These are phyloP conservation scores for Anolis carolinensis DNA, from an alignment of 2,113 vertebrate species.

Conservation along the genomic window DNA sequence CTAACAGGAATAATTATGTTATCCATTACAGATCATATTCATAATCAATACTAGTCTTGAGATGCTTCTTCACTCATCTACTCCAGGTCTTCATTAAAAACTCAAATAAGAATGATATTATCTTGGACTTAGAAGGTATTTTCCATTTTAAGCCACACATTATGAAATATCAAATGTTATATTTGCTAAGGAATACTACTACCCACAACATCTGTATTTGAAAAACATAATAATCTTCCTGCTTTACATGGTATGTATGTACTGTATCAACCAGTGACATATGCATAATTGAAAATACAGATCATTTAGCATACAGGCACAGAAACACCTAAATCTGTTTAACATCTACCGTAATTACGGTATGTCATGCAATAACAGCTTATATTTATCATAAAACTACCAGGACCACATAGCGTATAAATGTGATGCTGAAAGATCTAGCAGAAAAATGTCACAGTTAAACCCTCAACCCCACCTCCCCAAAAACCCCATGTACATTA, in stretches of 20 bases:
- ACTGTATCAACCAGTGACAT: constrained; percentile 26
- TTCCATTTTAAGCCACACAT: background rate
- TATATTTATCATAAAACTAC: background rate
- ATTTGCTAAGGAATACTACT: constrained; percentile 37
- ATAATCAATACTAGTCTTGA: background rate
- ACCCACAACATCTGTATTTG: background rate
- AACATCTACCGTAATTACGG: constrained; percentile 61
- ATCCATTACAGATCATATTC: background rate
- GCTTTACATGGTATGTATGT: background rate
- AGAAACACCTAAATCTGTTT: constrained; percentile 16
- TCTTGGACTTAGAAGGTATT: constrained; percentile 12
- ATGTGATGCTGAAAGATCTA: constrained; percentile 62
- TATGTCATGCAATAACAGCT: constrained; percentile 40
- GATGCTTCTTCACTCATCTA: background rate
- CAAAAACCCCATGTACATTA: constrained; percentile 50
- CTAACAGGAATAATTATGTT: background rate
- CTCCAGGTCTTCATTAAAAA: background rate
- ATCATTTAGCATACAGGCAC: constrained; percentile 40
- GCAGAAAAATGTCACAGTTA: constrained; percentile 63
- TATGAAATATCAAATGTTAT: constrained; percentile 27
- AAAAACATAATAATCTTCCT: background rate
- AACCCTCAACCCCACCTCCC: background rate
- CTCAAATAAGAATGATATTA: constrained; percentile 2
- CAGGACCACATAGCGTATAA: constrained; percentile 36
- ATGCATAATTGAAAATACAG: constrained; percentile 54